phyloP scores from a whole-genome alignment of 2,888 invertebrate genomes.

The Bombylius major region DNA sequence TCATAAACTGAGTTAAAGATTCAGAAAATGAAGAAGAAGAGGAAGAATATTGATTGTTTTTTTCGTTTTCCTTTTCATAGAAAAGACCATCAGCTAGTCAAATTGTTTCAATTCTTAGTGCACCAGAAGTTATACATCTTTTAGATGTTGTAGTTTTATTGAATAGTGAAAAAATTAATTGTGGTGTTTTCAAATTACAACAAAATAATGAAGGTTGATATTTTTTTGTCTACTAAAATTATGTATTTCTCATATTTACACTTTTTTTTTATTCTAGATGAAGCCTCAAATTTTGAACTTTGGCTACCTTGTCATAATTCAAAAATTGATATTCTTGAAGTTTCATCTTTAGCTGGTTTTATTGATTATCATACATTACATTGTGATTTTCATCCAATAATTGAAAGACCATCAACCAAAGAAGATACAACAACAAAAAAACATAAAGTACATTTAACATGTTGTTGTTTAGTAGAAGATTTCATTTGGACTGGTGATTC shows the following conservation, averaged over 20 bases:
- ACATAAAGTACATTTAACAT: conserved; percentile 11
- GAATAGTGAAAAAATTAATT: conserved; percentile 51
- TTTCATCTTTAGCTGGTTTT: conserved; percentile 42
- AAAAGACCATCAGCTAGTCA: conserved; percentile 89
- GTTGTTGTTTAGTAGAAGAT: conserved; percentile 56
- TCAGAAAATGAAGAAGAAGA: background rate
- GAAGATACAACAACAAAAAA: background rate
- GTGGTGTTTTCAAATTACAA: conserved; percentile 39
- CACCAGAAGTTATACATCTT: conserved; percentile 87
- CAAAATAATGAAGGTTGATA: conserved; percentile 37
- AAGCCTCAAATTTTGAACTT: conserved; percentile 51
- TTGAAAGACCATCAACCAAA: background rate
- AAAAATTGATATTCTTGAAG: conserved; percentile 48
- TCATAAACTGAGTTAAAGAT: background rate
- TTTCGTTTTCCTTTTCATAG: conserved; percentile 9
- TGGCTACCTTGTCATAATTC: conserved; percentile 62
- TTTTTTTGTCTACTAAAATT: background rate
- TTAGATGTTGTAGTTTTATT: conserved; percentile 64
- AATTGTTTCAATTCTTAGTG: conserved; percentile 80
- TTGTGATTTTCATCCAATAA: conserved; percentile 15
- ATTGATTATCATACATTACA: conserved; percentile 45
- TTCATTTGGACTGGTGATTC: conserved; percentile 86
- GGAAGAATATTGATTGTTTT: background rate
- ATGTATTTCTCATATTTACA: background rate
- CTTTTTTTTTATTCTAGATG: conserved; percentile 30